Base-by-base conservation (phyloP, 2,797 vertebrate species). In the Pantherophis alleghaniensis region DNA sequence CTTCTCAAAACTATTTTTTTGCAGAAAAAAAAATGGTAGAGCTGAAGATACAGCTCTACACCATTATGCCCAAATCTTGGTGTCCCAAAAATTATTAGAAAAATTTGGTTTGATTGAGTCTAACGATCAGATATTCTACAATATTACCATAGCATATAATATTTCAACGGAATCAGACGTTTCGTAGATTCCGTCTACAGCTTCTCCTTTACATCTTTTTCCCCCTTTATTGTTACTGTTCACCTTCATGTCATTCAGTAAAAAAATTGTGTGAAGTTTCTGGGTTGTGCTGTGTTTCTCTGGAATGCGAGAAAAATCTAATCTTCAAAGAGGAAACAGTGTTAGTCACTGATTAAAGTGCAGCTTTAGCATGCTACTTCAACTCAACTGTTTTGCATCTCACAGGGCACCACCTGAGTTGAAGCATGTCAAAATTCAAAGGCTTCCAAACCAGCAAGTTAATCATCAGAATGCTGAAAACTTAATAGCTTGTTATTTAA, bases 291-390 rank as follows among this genome's bases (percentile, higher is more conserved):
- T 69, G 91, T 93, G 59, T 32, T 94, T 79, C 83, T 94, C 26
- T 87, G 66, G 90, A 96, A 47, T 91, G 86, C 86, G 51, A 92
- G 86, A 87, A 93, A 91, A 93, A 92, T 32, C 42, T 91, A 90
- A 90, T 94, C 95, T 96, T 96, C 79, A 92, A 94, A 96, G 86
- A 16, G 2, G 12, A 94, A 90, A 53, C 47, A 92, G 20, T 69
- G 32, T 93, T 94, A 91, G 42, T 74, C 91, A 93, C 94, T 96
- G 94, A 94, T 95, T 94, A 92, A 95, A 96, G 60, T 90, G 37
- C 88, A 61, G 86, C 28, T 86, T 86, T 94, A 92, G 7, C 55
- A 26, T 66, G 91, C 90, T 87, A 51, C 32, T 89, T 92, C 24
- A 90, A 89, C 90, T 92, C 26, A 4, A 57, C 91, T 90, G 93